Evolutionary conservation across 2,797 vertebrate genomes (phyloP), one percentile per base, ranked within the genome.

Genomic region (Tragelaphus oryx): DNA sequence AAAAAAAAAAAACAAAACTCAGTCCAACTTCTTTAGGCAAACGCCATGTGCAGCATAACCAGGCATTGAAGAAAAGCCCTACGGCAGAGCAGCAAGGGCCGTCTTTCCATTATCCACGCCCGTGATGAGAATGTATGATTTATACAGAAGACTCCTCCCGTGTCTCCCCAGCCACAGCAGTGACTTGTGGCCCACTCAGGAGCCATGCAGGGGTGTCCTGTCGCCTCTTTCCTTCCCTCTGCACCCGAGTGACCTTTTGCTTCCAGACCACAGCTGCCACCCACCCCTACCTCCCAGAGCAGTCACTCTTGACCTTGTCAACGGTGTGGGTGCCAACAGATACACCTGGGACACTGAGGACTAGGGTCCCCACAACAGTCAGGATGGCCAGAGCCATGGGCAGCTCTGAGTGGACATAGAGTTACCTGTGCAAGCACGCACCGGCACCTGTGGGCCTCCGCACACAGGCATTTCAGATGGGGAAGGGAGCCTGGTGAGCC

Each of bases 41-140:
- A 68, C 0, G 0, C 71, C 68, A 87, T 50, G 13, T 93, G 93
- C 87, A 96, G 96, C 91, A 79, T 94, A 89, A 84, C 60, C 88
- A 1, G 10, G 79, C 33, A 85, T 91, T 52, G 46, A 55, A 87
- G 52, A 76, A 78, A 92, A 90, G 62, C 55, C 62, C 30, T 55
- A 57, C 4, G 50, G 57, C 2, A 24, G 13, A 71, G 62, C 55
- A 86, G 26, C 88, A 89, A 71, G 52, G 79, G 46, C 33, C 1
- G 18, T 68, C 41, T 60, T 90, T 33, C 59, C 37, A 17, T 83
- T 44, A 62, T 17, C 37, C 26, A 54, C 30, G 65, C 22, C 44
- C 62, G 16, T 55, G 44, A 71, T 55, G 14, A 78, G 18, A 78
- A 55, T 20, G 11, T 41, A 33, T 48, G 59, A 30, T 44, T 81